Evolutionary conservation across 2,113 vertebrate species (phyloP).

Genomic region (Lophotis ruficrista): DNA sequence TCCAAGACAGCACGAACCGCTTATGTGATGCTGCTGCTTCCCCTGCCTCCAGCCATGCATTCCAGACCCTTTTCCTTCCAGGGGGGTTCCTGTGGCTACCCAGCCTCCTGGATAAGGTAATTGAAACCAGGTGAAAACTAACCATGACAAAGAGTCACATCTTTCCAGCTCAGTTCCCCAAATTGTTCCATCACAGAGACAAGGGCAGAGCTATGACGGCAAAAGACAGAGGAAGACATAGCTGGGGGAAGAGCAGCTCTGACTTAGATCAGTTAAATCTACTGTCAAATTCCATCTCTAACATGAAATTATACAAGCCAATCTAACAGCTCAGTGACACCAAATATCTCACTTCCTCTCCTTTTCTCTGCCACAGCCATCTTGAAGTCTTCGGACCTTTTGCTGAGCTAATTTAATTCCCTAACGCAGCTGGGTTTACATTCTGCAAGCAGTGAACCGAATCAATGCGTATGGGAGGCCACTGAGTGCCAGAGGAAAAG

Average conservation of each 20-base stretch:
- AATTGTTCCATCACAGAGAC: background rate
- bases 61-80: background rate
- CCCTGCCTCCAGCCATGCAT: background rate
- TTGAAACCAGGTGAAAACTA: background rate
- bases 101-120: background rate
- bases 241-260: background rate
- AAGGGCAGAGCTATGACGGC: background rate
- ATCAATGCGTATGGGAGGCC: fast-evolving
- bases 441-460: background rate
- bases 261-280: background rate
- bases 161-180: background rate
- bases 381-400: background rate
- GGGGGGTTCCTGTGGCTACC: background rate
- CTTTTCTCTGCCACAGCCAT: background rate
- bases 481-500: background rate
- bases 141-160: background rate
- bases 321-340: background rate
- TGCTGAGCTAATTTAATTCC: background rate
- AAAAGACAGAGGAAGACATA: background rate
- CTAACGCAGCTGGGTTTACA: background rate
- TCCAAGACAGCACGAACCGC: background rate
- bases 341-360: background rate
- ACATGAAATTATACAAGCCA: background rate
- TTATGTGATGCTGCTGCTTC: background rate
- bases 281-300: background rate